Percentiles rank a stretch among this genome's conserved stretches.
phyloP scores from a whole-genome alignment of 2,797 vertebrate species.

The Chaetophractus vellerosus region DNA sequence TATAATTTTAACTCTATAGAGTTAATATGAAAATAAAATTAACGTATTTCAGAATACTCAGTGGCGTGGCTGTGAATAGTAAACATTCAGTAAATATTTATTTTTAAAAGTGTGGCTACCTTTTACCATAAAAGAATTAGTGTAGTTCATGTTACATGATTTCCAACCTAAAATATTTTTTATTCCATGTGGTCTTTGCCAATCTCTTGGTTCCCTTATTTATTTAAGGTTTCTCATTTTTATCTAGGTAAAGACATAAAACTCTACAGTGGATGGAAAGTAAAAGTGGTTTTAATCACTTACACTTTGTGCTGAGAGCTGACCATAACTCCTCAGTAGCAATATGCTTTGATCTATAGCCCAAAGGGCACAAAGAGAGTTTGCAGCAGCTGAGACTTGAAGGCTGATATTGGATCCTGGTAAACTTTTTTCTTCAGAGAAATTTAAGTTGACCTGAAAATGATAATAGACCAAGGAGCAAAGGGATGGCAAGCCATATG shows the following conservation, averaged over 20 bases:
- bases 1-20: neutral
- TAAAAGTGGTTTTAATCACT: constrained; percentile 39
- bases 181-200: neutral
- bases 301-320: constrained; percentile 89
- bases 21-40: neutral
- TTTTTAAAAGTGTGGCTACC: neutral
- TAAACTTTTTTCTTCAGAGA: constrained; percentile 89
- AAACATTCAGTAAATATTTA: neutral
- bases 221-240: neutral
- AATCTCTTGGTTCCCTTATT: neutral
- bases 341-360: constrained; percentile 93
- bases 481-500: neutral
- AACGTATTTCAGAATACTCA: neutral
- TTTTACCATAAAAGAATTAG: neutral
- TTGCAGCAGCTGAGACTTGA: constrained; percentile 89
- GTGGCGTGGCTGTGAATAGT: neutral
- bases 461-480: neutral
- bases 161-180: neutral
- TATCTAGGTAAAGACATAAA: neutral
- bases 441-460: constrained; percentile 91
- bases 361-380: constrained; percentile 92
- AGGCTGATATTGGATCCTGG: constrained; percentile 90
- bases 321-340: constrained; percentile 86
- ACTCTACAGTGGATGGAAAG: no score
- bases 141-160: neutral